Base-by-base conservation (phyloP, 2,888 invertebrate species). In the Caenorhabditis sp. region DNA sequence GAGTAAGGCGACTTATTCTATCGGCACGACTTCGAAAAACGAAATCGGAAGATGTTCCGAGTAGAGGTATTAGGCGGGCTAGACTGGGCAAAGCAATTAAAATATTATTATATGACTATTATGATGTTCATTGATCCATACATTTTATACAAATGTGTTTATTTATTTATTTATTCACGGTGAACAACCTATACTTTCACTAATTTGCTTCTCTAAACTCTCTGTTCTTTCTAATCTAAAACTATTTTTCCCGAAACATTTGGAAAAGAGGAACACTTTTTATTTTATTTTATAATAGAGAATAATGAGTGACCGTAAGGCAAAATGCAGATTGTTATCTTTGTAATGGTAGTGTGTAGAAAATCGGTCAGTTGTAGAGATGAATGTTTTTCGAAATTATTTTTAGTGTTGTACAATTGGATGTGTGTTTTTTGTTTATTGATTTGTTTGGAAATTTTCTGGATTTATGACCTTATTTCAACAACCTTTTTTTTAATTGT, bases 1-100 rank as follows among this genome's bases (percentile, higher is more conserved):
- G 71, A 58, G 64, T 71, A 25, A 59, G 67, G 43, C 71, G 71
- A n/a, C 61, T 71, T 58, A 57, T 71, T 60, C 60, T 67, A 61
- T 63, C 71, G 57, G 67, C 67, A 31, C 63, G 67, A 71, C 57
- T 71, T 53, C 63, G 71, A 60, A 54, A 63, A 63, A 71, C 71
- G 20, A 60, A 59, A 58, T 71, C 71, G 64, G 71, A 71, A 65
- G 71, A 71, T 67, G 71, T 71, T 38, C 61, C 71, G 58, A 54
- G 49, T 21, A 31, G 31, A 31, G 31, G 31, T 31, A 31, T 31
- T 31, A 31, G n/a, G n/a, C n/a, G n/a, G n/a, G n/a, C n/a, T n/a
- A n/a, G n/a, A n/a, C n/a, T n/a, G n/a, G n/a, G n/a, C n/a, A n/a
- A n/a, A n/a, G 17, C 43, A 43, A 43, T 43, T 43, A 43, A 43